Evolutionary conservation across 2,113 vertebrate species (phyloP).

Genomic region (Pachypanchax playfairii): DNA sequence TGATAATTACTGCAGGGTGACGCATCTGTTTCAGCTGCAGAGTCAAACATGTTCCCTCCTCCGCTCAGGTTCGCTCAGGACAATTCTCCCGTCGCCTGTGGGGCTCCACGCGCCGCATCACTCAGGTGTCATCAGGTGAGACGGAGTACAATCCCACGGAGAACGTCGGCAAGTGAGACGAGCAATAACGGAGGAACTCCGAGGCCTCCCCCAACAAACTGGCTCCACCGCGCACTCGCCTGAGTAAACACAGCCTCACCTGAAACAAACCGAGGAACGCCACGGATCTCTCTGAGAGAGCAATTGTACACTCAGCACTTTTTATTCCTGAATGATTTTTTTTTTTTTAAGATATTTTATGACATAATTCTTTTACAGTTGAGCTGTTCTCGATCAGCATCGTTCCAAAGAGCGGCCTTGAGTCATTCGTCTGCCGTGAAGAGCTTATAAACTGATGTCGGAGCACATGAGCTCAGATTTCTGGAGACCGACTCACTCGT

Average conservation of each 20-base stretch:
- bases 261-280: constrained; percentile 31
- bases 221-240: background rate
- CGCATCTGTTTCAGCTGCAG: constrained; percentile 18
- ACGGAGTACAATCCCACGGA: constrained; percentile 88
- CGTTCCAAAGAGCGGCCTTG: constrained; percentile 78
- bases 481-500: constrained; percentile 43
- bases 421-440: constrained; percentile 26
- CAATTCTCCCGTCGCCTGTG: constrained; percentile 89
- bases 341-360: constrained; percentile 40
- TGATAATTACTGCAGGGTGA: constrained; percentile 60
- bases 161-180: constrained; percentile 66
- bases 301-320: constrained; percentile 73
- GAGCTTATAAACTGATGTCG: constrained; percentile 14
- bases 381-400: constrained; percentile 69
- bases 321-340: constrained; percentile 24
- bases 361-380: constrained; percentile 34
- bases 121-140: constrained; percentile 92
- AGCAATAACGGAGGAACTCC: constrained; percentile 12
- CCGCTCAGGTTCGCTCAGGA: constrained; percentile 84
- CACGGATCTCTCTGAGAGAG: constrained; percentile 64
- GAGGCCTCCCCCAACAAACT: background rate
- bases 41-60: constrained; percentile 24
- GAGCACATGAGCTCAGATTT: constrained; percentile 45
- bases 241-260: constrained; percentile 18
- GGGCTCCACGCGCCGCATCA: constrained; percentile 89